Base-by-base conservation (phyloP, 1,140 invertebrate genomes). In the Liolophura sinensis region DNA sequence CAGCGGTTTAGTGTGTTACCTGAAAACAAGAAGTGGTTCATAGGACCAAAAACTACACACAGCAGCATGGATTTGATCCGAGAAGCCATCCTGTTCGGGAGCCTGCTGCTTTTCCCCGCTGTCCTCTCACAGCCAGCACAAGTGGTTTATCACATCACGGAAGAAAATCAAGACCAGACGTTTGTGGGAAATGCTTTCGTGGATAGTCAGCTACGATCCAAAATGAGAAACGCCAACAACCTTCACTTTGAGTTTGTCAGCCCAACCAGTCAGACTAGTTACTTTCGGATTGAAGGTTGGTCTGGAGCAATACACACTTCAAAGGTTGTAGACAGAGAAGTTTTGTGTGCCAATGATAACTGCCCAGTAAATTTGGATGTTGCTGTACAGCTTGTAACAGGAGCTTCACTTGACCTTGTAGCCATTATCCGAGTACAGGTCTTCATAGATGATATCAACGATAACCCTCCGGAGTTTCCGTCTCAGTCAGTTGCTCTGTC, bases 381-480 rank as follows among this genome's bases (percentile, higher is more conserved):
- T 9, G 68, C 68, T 22, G 62, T 62, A 15, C 27, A 61, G 49
- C 62, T 59, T 46, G 62, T 61, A n/a, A 68, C 73, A 7, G 65
- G 67, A 46, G 73, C 71, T 51, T 75, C 31, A 5, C 31, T 40
- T 40, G 31, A 40, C 31, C 31, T 74, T 14, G 60, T 69, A 49
- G 68, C 64, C 25, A 61, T 69, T 20, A 61, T 69, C 27, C 22
- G 52, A 27, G 59, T 69, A n/a, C 64, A 60, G 9, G 15, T 69
- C 1, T 31, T 61, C 14, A 69, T 69, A 50, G 51, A 65, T 22
- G 68, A 69, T 31, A 65, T 69, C 16, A 69, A 69, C 51, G 68
- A 69, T 47, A 69, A 69, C 51, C 22, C 52, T 14, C 68, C 68
- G 60, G 40, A 20, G 11, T 69, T 69, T 56, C 62, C 68, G 56